These are phyloP conservation scores for Globodera rostochiensis DNA, from an alignment of 1,140 invertebrate species.

Conservation along the genomic window DNA sequence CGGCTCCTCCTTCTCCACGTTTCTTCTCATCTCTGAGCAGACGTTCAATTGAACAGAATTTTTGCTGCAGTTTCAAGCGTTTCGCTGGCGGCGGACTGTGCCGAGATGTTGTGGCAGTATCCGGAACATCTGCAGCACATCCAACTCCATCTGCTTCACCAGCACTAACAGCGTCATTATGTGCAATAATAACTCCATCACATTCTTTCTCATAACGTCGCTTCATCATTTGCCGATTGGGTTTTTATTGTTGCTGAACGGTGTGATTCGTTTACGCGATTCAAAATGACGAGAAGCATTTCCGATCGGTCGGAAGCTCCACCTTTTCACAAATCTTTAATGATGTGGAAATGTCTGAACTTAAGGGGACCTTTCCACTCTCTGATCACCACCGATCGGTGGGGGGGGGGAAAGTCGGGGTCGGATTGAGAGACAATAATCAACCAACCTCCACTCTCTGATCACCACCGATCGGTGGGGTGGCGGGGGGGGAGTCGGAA, in stretches of 20 bases:
- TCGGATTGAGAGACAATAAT: too few species aligned
- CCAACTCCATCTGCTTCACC: neutral
- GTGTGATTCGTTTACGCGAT: too few species aligned
- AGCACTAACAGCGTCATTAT: neutral
- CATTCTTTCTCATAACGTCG: neutral
- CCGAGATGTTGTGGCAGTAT: neutral
- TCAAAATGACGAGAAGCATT: too few species aligned
- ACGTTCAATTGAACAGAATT: neutral
- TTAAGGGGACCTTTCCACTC: too few species aligned
- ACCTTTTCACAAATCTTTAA: too few species aligned
- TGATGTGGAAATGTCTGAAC: too few species aligned
- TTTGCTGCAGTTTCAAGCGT: neutral
- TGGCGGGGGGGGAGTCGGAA: neutral
- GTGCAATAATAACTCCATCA: neutral
- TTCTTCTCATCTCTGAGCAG: neutral
- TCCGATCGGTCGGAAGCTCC: too few species aligned
- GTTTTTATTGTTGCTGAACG: neutral
- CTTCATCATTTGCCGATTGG: neutral
- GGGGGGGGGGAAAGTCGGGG: too few species aligned
- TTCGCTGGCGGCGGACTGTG: neutral
- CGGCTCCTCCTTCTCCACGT: neutral
- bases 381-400: too few species aligned
- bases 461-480: too few species aligned
- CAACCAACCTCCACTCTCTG: too few species aligned
- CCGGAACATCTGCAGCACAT: neutral